Percentiles rank a stretch among this genome's conserved stretches.
These are phyloP conservation scores for Poecilia picta DNA, from an alignment of 2,797 vertebrate genomes.

Conservation along the genomic window DNA sequence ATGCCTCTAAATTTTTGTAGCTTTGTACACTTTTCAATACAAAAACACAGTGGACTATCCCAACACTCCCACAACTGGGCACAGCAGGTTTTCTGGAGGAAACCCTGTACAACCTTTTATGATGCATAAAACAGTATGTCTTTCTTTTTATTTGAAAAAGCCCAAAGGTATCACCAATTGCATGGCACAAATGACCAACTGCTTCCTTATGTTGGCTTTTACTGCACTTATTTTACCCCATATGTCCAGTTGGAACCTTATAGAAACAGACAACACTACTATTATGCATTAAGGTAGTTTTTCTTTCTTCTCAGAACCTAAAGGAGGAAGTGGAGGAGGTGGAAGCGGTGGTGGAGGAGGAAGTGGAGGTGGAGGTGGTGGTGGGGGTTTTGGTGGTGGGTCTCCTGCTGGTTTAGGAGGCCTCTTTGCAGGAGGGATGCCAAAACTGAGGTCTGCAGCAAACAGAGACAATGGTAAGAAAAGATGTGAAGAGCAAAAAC, in stretches of 20 bases:
- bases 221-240: not conserved
- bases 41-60: too few relatives aligned
- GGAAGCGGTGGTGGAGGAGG: constrained; percentile 69
- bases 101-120: not conserved
- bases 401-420: constrained; percentile 88
- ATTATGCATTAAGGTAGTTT: not conserved
- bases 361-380: constrained; percentile 13
- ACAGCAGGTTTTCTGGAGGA: too few relatives aligned
- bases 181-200: not conserved
- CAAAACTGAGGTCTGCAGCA: constrained; percentile 89
- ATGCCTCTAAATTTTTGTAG: too few relatives aligned
- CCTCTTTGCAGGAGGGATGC: constrained; percentile 94
- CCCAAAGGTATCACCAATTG: not conserved
- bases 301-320: constrained; percentile 84
- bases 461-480: constrained; percentile 86
- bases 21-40: too few relatives aligned
- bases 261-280: not conserved
- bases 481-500: not conserved
- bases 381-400: constrained; percentile 78
- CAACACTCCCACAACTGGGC: too few relatives aligned
- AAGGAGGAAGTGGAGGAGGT: constrained; percentile 79
- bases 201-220: not conserved
- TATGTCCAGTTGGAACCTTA: not conserved
- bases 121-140: not conserved
- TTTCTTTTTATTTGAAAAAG: not conserved